Base-by-base conservation (phyloP, 2,113 vertebrate genomes). In the Colius striatus region DNA sequence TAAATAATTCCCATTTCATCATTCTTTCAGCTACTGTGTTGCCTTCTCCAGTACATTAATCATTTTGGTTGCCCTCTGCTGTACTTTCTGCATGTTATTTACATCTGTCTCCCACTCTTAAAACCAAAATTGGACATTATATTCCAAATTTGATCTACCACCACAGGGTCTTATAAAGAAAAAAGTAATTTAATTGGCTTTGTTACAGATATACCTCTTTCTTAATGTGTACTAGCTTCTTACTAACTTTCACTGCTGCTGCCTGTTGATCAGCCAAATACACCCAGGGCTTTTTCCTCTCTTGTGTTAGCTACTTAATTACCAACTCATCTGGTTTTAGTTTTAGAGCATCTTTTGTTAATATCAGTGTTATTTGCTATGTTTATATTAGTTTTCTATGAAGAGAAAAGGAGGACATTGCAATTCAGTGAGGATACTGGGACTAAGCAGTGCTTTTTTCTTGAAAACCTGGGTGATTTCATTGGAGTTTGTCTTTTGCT, bases 1-100 rank as follows among this genome's bases (percentile, higher is more conserved):
- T 85, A 96, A 95, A 95, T 95, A 94, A 96, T 94, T 94, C 92
- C 87, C 93, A 92, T 96, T 97, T 96, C 82, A 95, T 96, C 95
- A 96, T 97, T 94, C 79, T 95, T 67, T 95, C 76, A 88, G 88
- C 72, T 90, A 80, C 93, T 84, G 48, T 81, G 81, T 83, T 90
- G 89, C 63, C 66, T 93, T 82, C 78, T 67, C 87, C 77, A 87
- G 84, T 92, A 83, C 68, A 96, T 96, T 88, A 90, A 93, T 96
- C 93, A 95, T 87, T 94, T 89, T 87, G 51, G 84, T 96, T 95
- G 93, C 85, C 79, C 45, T 96, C 85, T 94, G 63, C 94, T 90
- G 65, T 90, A 85, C 72, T 90, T 92, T 93, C 71, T 93, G 75
- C 78, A 86, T 92, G 94, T 95, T 92, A 95, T 95, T 83, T 96